A percentile compares a stretch with the other conserved stretches of the same genome.
Conservation (phyloP, 2,888 invertebrate genomes). For the Lycia hirtaria region DNA sequence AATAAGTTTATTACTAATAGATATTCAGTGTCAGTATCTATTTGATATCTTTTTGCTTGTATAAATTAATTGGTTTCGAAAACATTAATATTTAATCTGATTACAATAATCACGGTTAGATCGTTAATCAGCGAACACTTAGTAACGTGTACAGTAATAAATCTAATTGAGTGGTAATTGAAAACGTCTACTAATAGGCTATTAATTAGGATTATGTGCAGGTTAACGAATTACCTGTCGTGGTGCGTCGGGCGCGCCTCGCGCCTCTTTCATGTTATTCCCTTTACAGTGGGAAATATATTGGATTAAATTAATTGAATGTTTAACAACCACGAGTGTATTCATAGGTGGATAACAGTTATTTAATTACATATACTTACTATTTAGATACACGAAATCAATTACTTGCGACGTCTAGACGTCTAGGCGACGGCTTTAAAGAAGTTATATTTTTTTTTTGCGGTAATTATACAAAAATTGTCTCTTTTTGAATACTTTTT, state of each 20-base stretch:
- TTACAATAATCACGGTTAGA: constrained; percentile 55
- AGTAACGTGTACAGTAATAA: constrained; percentile 58
- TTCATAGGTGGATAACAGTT: constrained; percentile 19
- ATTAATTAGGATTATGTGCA: constrained; percentile 79
- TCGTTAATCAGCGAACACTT: constrained; percentile 66
- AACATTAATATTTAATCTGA: constrained; percentile 55
- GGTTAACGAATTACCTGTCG: constrained; percentile 73
- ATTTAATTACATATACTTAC: constrained; percentile 2
- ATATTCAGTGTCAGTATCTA: constrained; percentile 13
- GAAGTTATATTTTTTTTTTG: too few species aligned
- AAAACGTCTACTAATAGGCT: constrained; percentile 77
- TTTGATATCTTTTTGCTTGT: constrained; percentile 32
- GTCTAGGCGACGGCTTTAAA: too few species aligned
- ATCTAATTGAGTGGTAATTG: constrained; percentile 77
- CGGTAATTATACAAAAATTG: too few species aligned
- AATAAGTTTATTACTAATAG: constrained; percentile 26
- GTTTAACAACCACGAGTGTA: constrained; percentile 23
- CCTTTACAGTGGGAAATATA: constrained; percentile 26
- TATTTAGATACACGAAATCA: background rate
- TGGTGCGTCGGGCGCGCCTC: constrained; percentile 48
- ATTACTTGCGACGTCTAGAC: too few species aligned
- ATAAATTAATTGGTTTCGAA: constrained; percentile 43
- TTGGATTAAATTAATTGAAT: constrained; percentile 35
- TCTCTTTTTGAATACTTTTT: too few species aligned
- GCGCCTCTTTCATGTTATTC: constrained; percentile 47